Base-by-base conservation (phyloP, 2,797 vertebrate genomes). In the Lophura swinhoii region DNA sequence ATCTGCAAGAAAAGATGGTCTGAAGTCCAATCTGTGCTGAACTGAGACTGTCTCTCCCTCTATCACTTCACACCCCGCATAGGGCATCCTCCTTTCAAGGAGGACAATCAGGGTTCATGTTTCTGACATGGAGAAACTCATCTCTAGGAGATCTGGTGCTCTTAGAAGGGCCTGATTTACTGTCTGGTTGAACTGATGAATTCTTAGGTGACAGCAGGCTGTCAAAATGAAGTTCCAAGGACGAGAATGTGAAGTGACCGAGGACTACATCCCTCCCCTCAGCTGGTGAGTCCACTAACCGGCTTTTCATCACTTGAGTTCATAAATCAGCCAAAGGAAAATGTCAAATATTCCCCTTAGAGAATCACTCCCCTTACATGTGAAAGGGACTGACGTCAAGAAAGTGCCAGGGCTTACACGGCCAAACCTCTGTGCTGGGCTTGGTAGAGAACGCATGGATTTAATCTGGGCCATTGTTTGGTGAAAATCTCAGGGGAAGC, bases 341-440 rank as follows among this genome's bases (percentile, higher is more conserved):
- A 93, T 35, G 62, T 64, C 84, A 73, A 3, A 48, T 53, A 35
- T 14, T 89, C 87, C 68, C 87, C 67, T 2, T 7, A 73, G 78
- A 74, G 58, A 68, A 74, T 8, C 22, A 26, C 15, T 22, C 66
- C 37, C 79, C 63, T 59, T 18, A 70, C 63, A 72, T 11, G 1
- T 74, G 72, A 68, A 64, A 53, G 43, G 21, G 75, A 82, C 31
- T 44, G 88, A 94, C 13, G 26, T 89, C 84, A 89, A 84, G 68
- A 71, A 78, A 67, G 78, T n/a, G 72, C 41, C 71, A 53, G 35
- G 37, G 71, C 33, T 75, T 75, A 31, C 60, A 56, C 4, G 71
- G 64, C 91, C 87, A 84, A 86, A 81, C 81, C 84, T 85, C 77
- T 59, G 62, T 12, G 58, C 85, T 91, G 37, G 23, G 76, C 68